Conservation (phyloP, 2,888 invertebrate species). For the Ormyrus rosae region DNA sequence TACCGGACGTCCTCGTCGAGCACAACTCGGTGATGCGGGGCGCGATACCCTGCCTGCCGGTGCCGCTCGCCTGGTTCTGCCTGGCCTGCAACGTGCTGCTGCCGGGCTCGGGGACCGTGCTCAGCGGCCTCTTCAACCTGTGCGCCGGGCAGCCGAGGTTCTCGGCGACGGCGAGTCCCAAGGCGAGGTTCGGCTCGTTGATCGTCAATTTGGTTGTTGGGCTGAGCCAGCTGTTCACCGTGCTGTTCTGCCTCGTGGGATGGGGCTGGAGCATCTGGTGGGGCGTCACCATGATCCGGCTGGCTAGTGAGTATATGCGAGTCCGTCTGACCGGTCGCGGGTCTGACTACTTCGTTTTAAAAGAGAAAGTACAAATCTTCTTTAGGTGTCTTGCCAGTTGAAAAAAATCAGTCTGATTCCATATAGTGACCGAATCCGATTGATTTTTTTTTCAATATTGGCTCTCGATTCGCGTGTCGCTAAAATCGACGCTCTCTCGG, state of each 20-base stretch:
- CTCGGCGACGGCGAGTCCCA: constrained; percentile 86
- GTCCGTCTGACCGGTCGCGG: no score
- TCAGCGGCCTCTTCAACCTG: constrained; percentile 92
- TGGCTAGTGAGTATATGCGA: constrained; percentile 85
- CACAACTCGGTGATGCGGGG: constrained; percentile 92
- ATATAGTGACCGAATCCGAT: background rate
- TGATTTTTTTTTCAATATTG: background rate
- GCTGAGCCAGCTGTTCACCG: constrained; percentile 92
- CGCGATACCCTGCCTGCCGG: constrained; percentile 93
- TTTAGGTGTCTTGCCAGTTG: no score
- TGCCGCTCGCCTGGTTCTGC: constrained; percentile 91
- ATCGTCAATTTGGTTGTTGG: constrained; percentile 92
- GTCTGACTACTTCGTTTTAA: no score
- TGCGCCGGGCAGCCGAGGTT: constrained; percentile 94
- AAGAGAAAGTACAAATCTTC: no score
- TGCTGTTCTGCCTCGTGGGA: constrained; percentile 94
- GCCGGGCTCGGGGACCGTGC: constrained; percentile 90
- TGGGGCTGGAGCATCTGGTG: constrained; percentile 99
- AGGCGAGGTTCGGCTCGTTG: constrained; percentile 87
- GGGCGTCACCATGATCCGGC: constrained; percentile 94
- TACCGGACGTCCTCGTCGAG: constrained; percentile 87
- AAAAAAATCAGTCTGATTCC: no score
- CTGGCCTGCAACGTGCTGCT: constrained; percentile 87
- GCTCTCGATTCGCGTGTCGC: background rate
- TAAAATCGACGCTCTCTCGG: background rate